Evolutionary conservation across 1,140 invertebrate species (phyloP), one percentile per base, ranked within the genome.

Genomic region (Sycophila sp.): DNA sequence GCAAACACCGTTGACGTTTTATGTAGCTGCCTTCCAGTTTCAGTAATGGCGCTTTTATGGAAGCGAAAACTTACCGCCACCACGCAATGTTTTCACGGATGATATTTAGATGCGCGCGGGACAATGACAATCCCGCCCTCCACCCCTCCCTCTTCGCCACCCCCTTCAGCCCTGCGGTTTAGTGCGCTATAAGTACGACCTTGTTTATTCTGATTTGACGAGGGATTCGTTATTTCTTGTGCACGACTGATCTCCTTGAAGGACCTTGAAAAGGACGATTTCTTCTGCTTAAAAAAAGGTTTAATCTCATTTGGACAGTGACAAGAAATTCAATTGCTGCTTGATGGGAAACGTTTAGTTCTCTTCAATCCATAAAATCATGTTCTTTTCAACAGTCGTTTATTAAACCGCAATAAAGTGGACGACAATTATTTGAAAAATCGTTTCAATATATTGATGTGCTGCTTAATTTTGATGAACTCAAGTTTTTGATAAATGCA

Each of bases 11-110:
- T 55, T 67, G 36, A 72, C 26, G 42, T 72, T 72, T 60, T 45
- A 66, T 60, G 19, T 36, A 42, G 55, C 36, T 47, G 55, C 30
- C 30, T 67, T 60, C 34, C 19, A 66, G 56, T 56, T 70, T 34
- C 24, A 45, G 36, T 70, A 70, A 70, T 68, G 40, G 53, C 24
- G 40, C 68, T 70, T 62, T 70, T 69, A 59, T 68, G 49, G 28
- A 58, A 68, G 66, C 28, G 53, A 63, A 70, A 56, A 70, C 47
- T 65, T 65, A 36, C 49, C 63, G n/a, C 38, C 36, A 59, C 34
- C 1, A 4, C 19, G 36, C 56, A 10, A 45, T 60, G 58, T 60
- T 60, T 60, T 60, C 15, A 28, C 58, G 22, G 38, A 45, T 30
- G 38, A 60, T 60, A 60, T 45, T 60, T 60, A 60, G 58, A 60